Evolutionary conservation across 2,797 vertebrate genomes (phyloP).

Genomic region (Chelmon rostratus): DNA sequence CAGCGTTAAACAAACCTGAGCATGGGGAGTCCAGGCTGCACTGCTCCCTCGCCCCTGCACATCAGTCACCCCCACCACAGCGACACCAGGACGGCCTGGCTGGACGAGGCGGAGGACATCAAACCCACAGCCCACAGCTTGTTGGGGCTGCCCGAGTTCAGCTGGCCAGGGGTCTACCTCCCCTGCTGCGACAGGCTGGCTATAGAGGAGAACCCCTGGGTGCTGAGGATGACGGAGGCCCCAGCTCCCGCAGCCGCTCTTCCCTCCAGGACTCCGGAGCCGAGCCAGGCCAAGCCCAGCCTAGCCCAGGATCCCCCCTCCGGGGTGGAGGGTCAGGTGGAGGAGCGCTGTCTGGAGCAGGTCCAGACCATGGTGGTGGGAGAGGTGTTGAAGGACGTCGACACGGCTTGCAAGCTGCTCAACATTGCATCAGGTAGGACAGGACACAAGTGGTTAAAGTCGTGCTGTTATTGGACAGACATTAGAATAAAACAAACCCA

Average conservation of each 20-base stretch:
- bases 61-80: constrained; percentile 75
- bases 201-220: constrained; percentile 84
- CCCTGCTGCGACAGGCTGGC: constrained; percentile 89
- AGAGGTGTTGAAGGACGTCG: constrained; percentile 97
- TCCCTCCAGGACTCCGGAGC: constrained; percentile 58
- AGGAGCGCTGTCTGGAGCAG: constrained; percentile 94
- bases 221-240: constrained; percentile 79
- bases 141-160: constrained; percentile 82
- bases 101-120: constrained; percentile 79
- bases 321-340: constrained; percentile 86
- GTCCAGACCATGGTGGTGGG: constrained; percentile 96
- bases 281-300: constrained; percentile 86
- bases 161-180: constrained; percentile 85
- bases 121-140: constrained; percentile 78
- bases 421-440: constrained; percentile 92
- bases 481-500: not conserved
- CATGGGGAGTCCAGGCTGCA: constrained; percentile 89
- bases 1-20: constrained; percentile 35
- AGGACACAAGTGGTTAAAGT: not conserved
- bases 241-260: constrained; percentile 25
- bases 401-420: constrained; percentile 95
- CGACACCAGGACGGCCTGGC: constrained; percentile 78
- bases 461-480: not conserved
- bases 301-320: constrained; percentile 78
- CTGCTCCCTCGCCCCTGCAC: constrained; percentile 63